A percentile compares a stretch with the other conserved stretches of the same genome.
Conservation (phyloP, 2,888 invertebrate genomes). For the Argynnis bischoffii region DNA sequence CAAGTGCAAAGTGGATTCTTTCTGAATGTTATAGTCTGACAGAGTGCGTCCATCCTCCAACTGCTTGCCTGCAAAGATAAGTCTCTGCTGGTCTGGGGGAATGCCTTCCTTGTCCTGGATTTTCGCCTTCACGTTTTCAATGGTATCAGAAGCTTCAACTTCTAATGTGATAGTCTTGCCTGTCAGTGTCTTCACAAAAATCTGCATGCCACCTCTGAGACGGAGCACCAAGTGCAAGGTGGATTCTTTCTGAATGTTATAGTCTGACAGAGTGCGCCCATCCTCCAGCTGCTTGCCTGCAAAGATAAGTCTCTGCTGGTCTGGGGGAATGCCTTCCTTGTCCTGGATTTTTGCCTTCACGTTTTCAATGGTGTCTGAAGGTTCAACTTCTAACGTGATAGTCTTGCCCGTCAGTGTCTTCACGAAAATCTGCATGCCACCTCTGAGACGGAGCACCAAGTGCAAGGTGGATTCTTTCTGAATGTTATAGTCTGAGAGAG, state of each 20-base stretch:
- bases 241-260: slow-evolving; percentile 61
- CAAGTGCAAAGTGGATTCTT: slow-evolving; percentile 49
- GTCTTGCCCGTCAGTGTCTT: slow-evolving; percentile 49
- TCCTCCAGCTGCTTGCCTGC: slow-evolving; percentile 54
- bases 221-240: slow-evolving; percentile 53
- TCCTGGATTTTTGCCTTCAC: slow-evolving; percentile 42
- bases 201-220: slow-evolving; percentile 56
- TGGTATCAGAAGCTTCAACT: slow-evolving; percentile 61
- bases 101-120: slow-evolving; percentile 69
- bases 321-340: slow-evolving; percentile 52
- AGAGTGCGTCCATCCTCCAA: slow-evolving; percentile 42
- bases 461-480: slow-evolving; percentile 31
- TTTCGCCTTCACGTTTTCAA: slow-evolving; percentile 52
- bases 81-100: slow-evolving; percentile 64
- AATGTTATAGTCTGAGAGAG: slow-evolving; percentile 31
- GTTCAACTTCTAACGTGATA: slow-evolving; percentile 31
- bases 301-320: slow-evolving; percentile 52
- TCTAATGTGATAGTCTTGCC: slow-evolving; percentile 55
- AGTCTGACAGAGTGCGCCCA: slow-evolving; percentile 54
- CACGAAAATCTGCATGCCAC: slow-evolving; percentile 52
- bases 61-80: slow-evolving; percentile 59
- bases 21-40: slow-evolving; percentile 39
- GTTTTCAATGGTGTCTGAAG: slow-evolving; percentile 50
- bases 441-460: slow-evolving; percentile 28
- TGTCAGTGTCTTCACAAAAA: slow-evolving; percentile 53